phyloP scores from a whole-genome alignment of 2,888 invertebrate species.

The Microdon myrmicae region DNA sequence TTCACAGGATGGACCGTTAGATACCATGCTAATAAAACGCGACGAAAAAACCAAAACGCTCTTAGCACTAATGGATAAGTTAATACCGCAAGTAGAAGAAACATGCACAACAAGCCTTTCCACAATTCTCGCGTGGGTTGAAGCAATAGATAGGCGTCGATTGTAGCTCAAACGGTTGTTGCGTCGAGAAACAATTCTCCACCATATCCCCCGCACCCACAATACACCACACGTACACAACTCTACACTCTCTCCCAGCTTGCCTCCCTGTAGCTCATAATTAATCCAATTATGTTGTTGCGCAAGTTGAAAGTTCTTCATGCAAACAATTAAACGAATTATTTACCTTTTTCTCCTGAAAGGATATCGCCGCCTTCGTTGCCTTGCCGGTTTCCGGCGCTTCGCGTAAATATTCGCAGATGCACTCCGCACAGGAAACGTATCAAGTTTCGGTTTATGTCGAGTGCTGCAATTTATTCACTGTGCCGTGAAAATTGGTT shows the following conservation, averaged over 20 bases:
- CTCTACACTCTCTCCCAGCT: too few species aligned
- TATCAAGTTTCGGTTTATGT: constrained; percentile 35
- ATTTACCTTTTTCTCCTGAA: constrained; percentile 9
- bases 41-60: constrained; percentile 39
- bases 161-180: too few species aligned
- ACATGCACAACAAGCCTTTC: constrained; percentile 13
- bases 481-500: constrained; percentile 46
- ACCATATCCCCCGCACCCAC: too few species aligned
- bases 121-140: not conserved
- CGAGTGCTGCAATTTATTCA: constrained; percentile 48
- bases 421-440: not conserved
- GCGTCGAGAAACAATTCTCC: constrained; percentile 15
- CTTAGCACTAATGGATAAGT: constrained; percentile 25
- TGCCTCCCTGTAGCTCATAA: constrained; percentile 27
- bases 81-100: constrained; percentile 16
- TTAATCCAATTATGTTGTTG: constrained; percentile 46
- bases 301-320: constrained; percentile 33
- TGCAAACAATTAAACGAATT: constrained; percentile 43
- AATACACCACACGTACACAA: too few species aligned
- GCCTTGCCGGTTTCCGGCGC: constrained; percentile 1
- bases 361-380: too few species aligned
- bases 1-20: constrained; percentile 30
- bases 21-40: constrained; percentile 27
- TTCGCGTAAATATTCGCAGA: constrained; percentile 1
- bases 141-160: not conserved